Evolutionary conservation across 2,888 invertebrate genomes (phyloP), one percentile per base, ranked within the genome.

Genomic region (Chloroclystis v-ata): DNA sequence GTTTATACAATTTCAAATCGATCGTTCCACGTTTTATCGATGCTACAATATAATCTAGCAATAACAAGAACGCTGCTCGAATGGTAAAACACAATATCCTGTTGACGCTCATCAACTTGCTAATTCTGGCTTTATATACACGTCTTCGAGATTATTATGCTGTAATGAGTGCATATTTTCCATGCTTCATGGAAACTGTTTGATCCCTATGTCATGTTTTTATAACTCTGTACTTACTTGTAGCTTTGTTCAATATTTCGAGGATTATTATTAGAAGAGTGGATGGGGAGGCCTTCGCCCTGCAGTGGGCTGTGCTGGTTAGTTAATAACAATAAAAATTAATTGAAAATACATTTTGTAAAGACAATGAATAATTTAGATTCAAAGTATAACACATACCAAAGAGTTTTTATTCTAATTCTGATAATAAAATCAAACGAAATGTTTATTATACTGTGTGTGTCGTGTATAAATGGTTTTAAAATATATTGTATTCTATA

Each of bases 81-180:
- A 42, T 37, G 20, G 11, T 38, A 48, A 32, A 32, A 13, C 14
- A 28, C 20, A 14, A 43, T 42, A 39, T 39, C 30, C 39, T 32
- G 47, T 45, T 30, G 33, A 44, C 12, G 28, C 43, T 43, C 44
- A 52, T 49, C 24, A 48, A 48, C 45, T 54, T 49, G 49, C 55
- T 49, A 49, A 52, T 52, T 44, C 7, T 16, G 12, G 29, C 28
- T 33, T 3, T 9, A 35, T 20, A 25, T 9, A 33, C 30, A 30
- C 28, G 24, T 44, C 37, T 32, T 26, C 43, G 11, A 28, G 33
- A 26, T 43, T 41, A 44, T 45, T 43, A 16, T 37, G 32, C 33
- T 33, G 11, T 38, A 32, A 44, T 41, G 42, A 47, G 39, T 12
- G 28, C 37, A 52, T 43, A 44, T 33, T 52, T 55, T 46, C 45